phyloP scores from a whole-genome alignment of 2,797 vertebrate genomes.

The Sebastiscus albofasciatus region DNA sequence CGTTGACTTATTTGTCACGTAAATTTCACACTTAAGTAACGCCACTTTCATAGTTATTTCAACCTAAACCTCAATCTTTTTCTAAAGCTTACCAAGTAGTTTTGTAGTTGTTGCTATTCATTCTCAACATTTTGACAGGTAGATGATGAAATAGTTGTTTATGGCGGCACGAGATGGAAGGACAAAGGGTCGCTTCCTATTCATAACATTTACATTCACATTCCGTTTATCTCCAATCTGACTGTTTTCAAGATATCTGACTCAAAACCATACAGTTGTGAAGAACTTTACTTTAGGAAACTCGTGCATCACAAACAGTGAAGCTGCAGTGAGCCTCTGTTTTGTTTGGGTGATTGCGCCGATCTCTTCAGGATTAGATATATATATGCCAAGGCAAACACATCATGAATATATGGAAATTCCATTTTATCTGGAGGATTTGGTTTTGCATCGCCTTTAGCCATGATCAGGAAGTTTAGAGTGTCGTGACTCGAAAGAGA shows the following conservation, averaged over 20 bases:
- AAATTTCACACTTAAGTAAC: fast-evolving
- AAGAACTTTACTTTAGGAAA: background rate
- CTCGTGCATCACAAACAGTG: background rate
- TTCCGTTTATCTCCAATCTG: background rate
- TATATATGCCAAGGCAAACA: constrained; percentile 15
- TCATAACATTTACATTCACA: too few relatives aligned
- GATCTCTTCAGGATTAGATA: constrained; percentile 21
- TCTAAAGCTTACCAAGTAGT: too few relatives aligned
- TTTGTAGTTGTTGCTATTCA: too few relatives aligned
- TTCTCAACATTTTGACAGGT: too few relatives aligned
- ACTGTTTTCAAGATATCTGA: background rate
- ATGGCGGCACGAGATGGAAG: too few relatives aligned
- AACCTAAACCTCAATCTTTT: too few relatives aligned
- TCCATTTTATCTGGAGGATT: constrained; percentile 24
- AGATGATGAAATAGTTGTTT: too few relatives aligned
- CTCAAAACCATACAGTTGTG: background rate
- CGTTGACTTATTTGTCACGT: fast-evolving
- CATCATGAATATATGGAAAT: constrained; percentile 30
- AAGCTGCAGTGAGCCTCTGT: background rate
- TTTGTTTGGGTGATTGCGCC: constrained; percentile 21
- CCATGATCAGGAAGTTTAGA: background rate
- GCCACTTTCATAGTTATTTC: too few relatives aligned
- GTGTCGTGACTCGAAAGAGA: background rate
- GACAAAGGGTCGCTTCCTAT: too few relatives aligned
- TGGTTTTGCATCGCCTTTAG: constrained; percentile 5